phyloP scores from a whole-genome alignment of 2,113 vertebrate genomes.

The Bufo bufo region DNA sequence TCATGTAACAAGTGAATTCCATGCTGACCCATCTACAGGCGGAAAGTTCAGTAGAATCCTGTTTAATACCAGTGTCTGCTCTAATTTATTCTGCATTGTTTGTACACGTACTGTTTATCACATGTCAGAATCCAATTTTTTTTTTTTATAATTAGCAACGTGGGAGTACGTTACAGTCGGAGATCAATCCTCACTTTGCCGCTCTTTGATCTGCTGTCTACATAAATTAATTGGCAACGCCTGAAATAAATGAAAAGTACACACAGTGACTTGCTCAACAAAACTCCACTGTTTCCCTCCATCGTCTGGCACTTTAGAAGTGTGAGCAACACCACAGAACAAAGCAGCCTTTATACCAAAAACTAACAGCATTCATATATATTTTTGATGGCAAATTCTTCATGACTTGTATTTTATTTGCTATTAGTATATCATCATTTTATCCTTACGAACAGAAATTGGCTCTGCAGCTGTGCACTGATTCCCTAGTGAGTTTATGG shows the following conservation, averaged over 20 bases:
- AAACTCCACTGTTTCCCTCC: conserved; percentile 45
- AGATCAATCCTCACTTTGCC: conserved; percentile 32
- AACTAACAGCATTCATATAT: conserved; percentile 43
- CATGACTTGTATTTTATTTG: background rate
- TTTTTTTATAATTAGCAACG: conserved; percentile 4
- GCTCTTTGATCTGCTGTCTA: conserved; percentile 40
- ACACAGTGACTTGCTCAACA: conserved; percentile 31
- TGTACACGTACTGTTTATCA: background rate
- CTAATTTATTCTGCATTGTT: background rate
- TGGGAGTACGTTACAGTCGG: conserved; percentile 41
- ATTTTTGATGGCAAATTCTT: background rate
- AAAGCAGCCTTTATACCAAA: conserved; percentile 36
- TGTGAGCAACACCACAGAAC: conserved; percentile 23
- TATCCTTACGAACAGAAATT: background rate
- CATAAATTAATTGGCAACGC: conserved; percentile 43
- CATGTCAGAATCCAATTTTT: background rate
- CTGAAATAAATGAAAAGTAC: conserved; percentile 47
- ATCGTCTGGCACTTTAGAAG: conserved; percentile 41
- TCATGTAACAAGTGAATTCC: background rate
- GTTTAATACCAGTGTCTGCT: background rate
- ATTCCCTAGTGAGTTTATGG: background rate
- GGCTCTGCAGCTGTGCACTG: background rate
- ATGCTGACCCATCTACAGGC: background rate
- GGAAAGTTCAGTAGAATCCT: background rate
- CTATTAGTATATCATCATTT: background rate